A percentile compares a stretch with the other conserved stretches of the same genome.
These are phyloP conservation scores for Amblyopsis hoosieri DNA, from an alignment of 2,797 vertebrate genomes.

Conservation along the genomic window DNA sequence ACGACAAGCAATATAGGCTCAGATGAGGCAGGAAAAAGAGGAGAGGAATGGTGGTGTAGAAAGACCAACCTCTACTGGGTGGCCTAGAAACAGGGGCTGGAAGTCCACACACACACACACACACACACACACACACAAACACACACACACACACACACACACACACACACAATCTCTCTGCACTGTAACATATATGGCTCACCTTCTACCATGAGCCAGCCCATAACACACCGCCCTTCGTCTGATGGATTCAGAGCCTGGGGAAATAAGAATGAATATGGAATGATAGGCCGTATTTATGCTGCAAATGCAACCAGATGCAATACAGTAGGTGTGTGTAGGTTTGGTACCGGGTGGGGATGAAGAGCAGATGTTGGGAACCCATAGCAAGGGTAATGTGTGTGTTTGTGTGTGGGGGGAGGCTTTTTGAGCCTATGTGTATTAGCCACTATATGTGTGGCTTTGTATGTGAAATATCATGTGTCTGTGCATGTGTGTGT, in stretches of 20 bases:
- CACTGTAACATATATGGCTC: slow-evolving; percentile 29
- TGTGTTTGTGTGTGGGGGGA: slow-evolving; percentile 34
- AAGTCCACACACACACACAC: slow-evolving; percentile 58
- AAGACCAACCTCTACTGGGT: slow-evolving; percentile 83
- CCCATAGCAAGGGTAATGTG: slow-evolving; percentile 34
- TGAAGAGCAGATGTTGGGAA: slow-evolving; percentile 87
- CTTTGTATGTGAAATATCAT: slow-evolving; percentile 31
- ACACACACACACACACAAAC: slow-evolving; percentile 41
- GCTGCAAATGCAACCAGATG: slow-evolving; percentile 96
- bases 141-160: slow-evolving; percentile 42
- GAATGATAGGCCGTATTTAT: slow-evolving; percentile 88
- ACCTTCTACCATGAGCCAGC: slow-evolving; percentile 81
- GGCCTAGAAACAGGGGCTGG: slow-evolving; percentile 89
- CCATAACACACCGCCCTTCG: background rate
- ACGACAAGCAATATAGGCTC: slow-evolving; percentile 34
- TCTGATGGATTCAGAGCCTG: slow-evolving; percentile 72
- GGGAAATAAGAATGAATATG: slow-evolving; percentile 96
- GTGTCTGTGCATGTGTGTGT: no score
- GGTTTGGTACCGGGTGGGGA: slow-evolving; percentile 40
- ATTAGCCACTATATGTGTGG: slow-evolving; percentile 80
- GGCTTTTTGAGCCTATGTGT: slow-evolving; percentile 13
- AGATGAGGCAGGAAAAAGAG: slow-evolving; percentile 53
- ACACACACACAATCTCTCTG: slow-evolving; percentile 21
- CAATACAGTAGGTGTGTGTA: slow-evolving; percentile 78
- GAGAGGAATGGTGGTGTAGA: slow-evolving; percentile 70